Conservation (phyloP, 2,888 invertebrate genomes). For the Napeogenes inachia region DNA sequence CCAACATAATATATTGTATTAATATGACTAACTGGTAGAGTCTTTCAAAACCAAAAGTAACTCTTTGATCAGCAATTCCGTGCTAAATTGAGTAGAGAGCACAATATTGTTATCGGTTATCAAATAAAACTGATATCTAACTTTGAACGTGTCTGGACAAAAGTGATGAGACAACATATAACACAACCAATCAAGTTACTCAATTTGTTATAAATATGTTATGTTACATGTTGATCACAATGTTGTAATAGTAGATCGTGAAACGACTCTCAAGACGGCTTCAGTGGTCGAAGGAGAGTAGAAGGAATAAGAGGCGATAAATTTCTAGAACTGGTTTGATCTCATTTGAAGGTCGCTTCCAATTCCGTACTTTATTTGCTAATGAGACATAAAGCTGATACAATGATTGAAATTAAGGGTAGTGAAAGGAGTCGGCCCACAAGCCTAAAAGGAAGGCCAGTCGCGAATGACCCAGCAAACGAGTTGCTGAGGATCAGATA, state of each 20-base stretch:
- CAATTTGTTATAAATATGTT: too few relatives aligned
- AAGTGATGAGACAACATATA: too few relatives aligned
- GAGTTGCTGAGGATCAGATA: conserved; percentile 24
- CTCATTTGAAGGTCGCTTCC: conserved; percentile 24
- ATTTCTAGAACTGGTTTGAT: conserved; percentile 27
- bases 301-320: conserved; percentile 25
- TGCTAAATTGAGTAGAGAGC: too few relatives aligned
- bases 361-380: conserved; percentile 21
- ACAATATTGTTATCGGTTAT: too few relatives aligned
- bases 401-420: conserved; percentile 30
- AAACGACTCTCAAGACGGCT: conserved; percentile 7
- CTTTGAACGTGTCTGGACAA: too few relatives aligned
- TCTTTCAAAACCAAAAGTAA: too few relatives aligned
- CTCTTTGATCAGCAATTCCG: too few relatives aligned
- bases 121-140: too few relatives aligned
- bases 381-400: conserved; percentile 19
- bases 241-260: neutral
- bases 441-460: conserved; percentile 21
- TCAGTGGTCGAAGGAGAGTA: conserved; percentile 25
- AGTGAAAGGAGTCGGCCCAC: conserved; percentile 31
- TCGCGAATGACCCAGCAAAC: conserved; percentile 23
- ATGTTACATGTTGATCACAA: too few relatives aligned
- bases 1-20: too few relatives aligned
- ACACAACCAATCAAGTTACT: too few relatives aligned
- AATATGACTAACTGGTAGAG: too few relatives aligned